Evolutionary conservation across 2,888 invertebrate genomes (phyloP), one percentile per base, ranked within the genome.

Genomic region (Pollenia labialis): DNA sequence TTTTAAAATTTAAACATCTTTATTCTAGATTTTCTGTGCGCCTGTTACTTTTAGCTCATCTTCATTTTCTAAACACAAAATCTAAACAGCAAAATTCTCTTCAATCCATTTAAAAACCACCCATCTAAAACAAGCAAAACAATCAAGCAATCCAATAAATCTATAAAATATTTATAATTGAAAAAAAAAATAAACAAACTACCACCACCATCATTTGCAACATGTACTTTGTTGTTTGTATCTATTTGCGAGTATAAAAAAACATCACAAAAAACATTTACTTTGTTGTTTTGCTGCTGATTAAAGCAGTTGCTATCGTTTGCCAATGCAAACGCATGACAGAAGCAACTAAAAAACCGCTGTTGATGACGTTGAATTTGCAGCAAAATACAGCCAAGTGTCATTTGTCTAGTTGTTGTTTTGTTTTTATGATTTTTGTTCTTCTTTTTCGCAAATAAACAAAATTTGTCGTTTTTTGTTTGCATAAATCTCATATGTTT

Each of bases 11-110:
- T 46, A 64, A 62, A 10, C 60, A 16, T 72, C 71, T 40, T 68
- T 18, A 42, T 72, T 83, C 80, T 87, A 77, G 60, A 62, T 74
- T 60, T 87, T 87, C 87, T 91, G 92, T 40, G 89, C 90, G 90
- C 92, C 92, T 91, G 90, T 85, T 91, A 84, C 62, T 89, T 89
- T 90, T 89, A 90, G 91, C 92, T 91, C 91, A 91, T 91, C 91
- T 91, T 91, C 91, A 91, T 91, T 92, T 91, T 90, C 91, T 83
- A 84, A 82, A 86, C 85, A 82, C 69, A 81, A n/a, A n/a, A 81
- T 56, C 79, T 72, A 74, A 66, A 74, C 52, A 84, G 60, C 16
- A 32, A 32, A 2, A 32, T 32, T 32, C 42, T 48, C 4, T n/a
- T 62, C 1, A 9, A 16, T 40, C 4, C 4, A 2, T 32, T 32